A percentile compares a stretch with the other conserved stretches of the same genome.
These are phyloP conservation scores for Plebejus argus DNA, from an alignment of 2,888 invertebrate genomes.

Conservation along the genomic window DNA sequence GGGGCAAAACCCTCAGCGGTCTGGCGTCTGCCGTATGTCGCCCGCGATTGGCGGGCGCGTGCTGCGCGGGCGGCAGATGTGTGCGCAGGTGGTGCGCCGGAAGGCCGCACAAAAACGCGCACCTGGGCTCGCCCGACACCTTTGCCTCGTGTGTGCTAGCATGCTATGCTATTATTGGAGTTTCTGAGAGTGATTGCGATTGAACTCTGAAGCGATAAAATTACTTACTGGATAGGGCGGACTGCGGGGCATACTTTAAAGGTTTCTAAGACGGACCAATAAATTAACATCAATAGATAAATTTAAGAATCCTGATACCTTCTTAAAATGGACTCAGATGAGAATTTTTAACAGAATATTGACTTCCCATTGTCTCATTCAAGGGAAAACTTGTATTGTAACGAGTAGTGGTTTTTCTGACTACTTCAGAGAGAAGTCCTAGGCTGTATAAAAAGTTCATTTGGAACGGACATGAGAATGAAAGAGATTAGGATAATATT, in stretches of 20 bases:
- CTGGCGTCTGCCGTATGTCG: conserved; percentile 27
- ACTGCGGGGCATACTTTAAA: no score
- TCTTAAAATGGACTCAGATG: no score
- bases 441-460: not conserved
- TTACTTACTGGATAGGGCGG: no score
- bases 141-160: conserved; percentile 33
- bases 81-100: conserved; percentile 76
- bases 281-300: no score
- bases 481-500: no score
- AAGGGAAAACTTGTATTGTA: no score
- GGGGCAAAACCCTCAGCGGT: not conserved
- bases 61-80: conserved; percentile 71
- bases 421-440: not conserved
- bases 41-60: conserved; percentile 47
- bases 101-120: conserved; percentile 77
- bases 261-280: no score
- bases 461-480: no score
- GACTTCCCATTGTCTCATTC: not conserved
- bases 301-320: no score
- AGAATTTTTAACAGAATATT: not conserved
- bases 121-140: conserved; percentile 65
- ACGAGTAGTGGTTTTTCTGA: not conserved
- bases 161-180: not conserved
- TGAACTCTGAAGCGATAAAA: no score
- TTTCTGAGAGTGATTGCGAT: not conserved